Evolutionary conservation across 2,113 vertebrate genomes (phyloP).

Genomic region (Pithys albifrons): DNA sequence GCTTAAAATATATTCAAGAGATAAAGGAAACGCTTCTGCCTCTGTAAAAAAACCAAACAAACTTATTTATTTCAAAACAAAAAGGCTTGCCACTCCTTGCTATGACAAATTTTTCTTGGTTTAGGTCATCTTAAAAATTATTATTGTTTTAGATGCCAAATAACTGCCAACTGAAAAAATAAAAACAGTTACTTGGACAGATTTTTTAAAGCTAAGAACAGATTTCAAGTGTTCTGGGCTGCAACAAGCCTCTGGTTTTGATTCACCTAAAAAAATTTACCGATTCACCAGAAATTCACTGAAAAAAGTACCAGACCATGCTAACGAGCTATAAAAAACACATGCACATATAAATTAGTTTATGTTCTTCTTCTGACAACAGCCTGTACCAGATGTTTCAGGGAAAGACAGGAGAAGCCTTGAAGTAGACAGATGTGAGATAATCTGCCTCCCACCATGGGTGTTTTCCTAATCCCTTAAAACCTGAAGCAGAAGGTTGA

Average conservation of each 20-base stretch:
- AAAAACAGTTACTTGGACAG: background rate
- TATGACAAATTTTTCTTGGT: background rate
- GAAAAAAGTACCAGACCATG: background rate
- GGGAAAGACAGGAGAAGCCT: slow-evolving; percentile 6
- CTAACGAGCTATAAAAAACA: slow-evolving; percentile 13
- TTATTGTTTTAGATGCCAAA: background rate
- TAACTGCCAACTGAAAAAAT: background rate
- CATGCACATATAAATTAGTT: slow-evolving; percentile 30
- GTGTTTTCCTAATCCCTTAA: slow-evolving; percentile 50
- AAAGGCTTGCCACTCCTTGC: background rate
- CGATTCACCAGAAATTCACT: background rate
- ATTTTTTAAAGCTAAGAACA: background rate
- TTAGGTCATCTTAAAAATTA: background rate
- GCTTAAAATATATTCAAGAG: background rate
- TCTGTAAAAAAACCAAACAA: background rate
- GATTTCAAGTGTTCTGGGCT: background rate
- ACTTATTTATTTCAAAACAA: background rate
- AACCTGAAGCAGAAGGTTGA: slow-evolving; percentile 41
- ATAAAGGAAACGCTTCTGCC: background rate
- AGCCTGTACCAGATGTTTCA: slow-evolving; percentile 46
- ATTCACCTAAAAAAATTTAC: background rate
- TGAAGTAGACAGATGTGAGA: slow-evolving; percentile 46
- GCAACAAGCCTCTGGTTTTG: background rate
- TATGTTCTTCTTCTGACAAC: slow-evolving; percentile 13
- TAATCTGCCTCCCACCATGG: slow-evolving; percentile 38